phyloP scores from a whole-genome alignment of 2,888 invertebrate species.

The Cylindroiulus punctatus region DNA sequence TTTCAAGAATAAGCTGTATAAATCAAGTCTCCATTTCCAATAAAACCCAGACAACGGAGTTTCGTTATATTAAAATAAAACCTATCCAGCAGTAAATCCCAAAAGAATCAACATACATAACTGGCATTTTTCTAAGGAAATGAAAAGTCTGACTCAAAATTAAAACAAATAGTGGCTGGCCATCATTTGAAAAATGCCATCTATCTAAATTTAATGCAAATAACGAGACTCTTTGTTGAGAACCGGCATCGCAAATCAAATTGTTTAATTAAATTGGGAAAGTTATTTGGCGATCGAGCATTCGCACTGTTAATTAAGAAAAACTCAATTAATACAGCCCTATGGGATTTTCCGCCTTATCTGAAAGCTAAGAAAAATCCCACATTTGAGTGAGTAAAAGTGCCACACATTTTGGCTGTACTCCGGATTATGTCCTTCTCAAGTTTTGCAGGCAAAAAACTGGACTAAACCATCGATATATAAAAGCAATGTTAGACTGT shows the following conservation, averaged over 20 bases:
- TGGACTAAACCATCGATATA: too few species aligned
- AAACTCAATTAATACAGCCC: neutral
- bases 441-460: too few species aligned
- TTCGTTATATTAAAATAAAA: neutral
- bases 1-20: constrained; percentile 18
- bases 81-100: neutral
- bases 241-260: neutral
- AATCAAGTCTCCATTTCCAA: constrained; percentile 3
- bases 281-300: neutral
- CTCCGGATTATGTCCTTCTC: too few species aligned
- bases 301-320: neutral
- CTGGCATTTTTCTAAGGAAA: neutral
- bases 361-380: neutral
- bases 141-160: neutral
- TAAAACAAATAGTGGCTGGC: constrained; percentile 7
- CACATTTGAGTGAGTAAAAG: neutral
- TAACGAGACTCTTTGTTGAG: neutral
- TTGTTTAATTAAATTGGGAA: constrained; percentile 4
- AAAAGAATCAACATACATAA: neutral
- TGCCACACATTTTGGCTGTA: too few species aligned
- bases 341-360: neutral
- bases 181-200: neutral
- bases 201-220: neutral
- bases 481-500: too few species aligned
- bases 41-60: neutral